phyloP scores from a whole-genome alignment of 2,797 vertebrate genomes.

The Squalus acanthias region DNA sequence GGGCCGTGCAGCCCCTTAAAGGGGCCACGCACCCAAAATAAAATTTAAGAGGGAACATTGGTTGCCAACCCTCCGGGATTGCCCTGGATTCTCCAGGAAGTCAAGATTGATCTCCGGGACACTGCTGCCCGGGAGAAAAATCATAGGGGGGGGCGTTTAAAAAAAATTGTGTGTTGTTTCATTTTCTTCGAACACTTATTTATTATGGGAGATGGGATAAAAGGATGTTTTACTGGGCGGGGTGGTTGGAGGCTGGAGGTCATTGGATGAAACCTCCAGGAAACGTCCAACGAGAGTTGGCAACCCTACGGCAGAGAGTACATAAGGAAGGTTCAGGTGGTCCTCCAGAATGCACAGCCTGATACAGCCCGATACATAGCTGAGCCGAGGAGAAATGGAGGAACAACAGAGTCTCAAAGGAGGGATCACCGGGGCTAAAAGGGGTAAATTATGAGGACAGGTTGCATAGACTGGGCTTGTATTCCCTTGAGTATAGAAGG shows the following conservation, averaged over 20 bases:
- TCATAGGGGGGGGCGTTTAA: neutral
- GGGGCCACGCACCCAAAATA: too few species aligned
- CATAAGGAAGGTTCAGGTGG: neutral
- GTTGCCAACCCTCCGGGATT: too few species aligned
- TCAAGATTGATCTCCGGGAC: too few species aligned
- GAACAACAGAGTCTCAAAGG: too few species aligned
- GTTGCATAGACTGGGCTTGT: neutral
- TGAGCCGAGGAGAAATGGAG: neutral
- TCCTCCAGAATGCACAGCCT: neutral
- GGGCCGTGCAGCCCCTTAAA: too few species aligned
- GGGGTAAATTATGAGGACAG: neutral
- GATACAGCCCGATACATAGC: neutral
- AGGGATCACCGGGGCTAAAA: neutral
- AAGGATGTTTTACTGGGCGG: neutral
- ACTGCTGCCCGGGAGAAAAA: neutral
- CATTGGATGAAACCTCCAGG: neutral
- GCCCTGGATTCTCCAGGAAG: too few species aligned
- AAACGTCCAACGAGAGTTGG: neutral
- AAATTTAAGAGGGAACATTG: too few species aligned
- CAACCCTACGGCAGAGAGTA: neutral
- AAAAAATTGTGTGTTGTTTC: neutral
- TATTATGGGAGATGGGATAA: neutral
- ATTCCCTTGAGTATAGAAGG: neutral
- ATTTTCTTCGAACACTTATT: neutral
- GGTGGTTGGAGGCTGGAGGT: neutral